Conservation (phyloP, 2,888 invertebrate species). For the Invenusta paracnida region DNA sequence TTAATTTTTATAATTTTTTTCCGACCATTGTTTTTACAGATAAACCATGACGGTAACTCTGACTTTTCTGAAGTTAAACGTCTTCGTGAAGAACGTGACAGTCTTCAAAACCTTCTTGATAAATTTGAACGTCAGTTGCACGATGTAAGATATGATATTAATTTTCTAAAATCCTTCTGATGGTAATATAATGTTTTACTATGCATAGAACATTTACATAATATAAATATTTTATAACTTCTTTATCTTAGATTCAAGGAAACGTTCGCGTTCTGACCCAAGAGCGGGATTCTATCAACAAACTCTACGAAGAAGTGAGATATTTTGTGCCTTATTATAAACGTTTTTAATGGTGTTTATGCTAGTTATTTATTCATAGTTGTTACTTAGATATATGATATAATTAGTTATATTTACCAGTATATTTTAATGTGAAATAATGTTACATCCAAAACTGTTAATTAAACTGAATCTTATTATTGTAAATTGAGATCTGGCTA, state of each 20-base stretch:
- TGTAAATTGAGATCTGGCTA: too few species aligned
- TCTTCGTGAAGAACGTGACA: conserved; percentile 57
- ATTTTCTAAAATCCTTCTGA: not conserved
- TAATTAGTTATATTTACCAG: too few species aligned
- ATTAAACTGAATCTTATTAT: too few species aligned
- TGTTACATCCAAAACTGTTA: too few species aligned
- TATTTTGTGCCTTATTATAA: conserved; percentile 37
- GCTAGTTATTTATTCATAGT: too few species aligned
- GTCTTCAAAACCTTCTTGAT: conserved; percentile 58
- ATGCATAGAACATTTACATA: too few species aligned
- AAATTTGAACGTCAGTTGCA: conserved; percentile 61
- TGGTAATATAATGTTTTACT: not conserved
- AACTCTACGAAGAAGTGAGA: conserved; percentile 51
- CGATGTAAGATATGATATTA: conserved; percentile 48
- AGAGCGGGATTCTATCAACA: conserved; percentile 57
- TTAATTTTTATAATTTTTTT: too few species aligned
- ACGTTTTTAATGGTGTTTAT: conserved; percentile 30
- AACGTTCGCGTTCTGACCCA: conserved; percentile 59
- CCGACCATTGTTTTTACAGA: too few species aligned
- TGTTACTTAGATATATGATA: too few species aligned
- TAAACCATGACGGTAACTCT: conserved; percentile 24
- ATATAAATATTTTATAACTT: not conserved
- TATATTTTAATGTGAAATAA: too few species aligned
- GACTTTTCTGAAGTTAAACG: conserved; percentile 50
- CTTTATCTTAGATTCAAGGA: conserved; percentile 56